Evolutionary conservation across 2,888 invertebrate species (phyloP).

Genomic region (Eupithecia subfuscata): DNA sequence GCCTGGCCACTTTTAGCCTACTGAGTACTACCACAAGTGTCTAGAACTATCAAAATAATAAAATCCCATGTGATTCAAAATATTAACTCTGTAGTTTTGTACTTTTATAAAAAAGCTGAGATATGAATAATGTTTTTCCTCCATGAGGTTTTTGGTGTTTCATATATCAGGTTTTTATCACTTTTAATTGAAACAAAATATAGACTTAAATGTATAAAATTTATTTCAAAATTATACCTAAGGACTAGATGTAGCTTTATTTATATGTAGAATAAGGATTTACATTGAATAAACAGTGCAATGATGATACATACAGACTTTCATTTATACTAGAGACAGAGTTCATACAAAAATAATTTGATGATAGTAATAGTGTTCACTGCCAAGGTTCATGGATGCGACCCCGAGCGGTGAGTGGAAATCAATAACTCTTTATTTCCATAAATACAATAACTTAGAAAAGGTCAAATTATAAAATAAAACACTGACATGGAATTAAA

Average conservation of each 20-base stretch:
- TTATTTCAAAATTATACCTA: slow-evolving; percentile 45
- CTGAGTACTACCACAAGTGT: no score
- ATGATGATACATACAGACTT: slow-evolving; percentile 24
- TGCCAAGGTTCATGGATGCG: neutral
- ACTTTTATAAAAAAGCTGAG: slow-evolving; percentile 28
- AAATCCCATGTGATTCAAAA: neutral
- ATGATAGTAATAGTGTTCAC: neutral
- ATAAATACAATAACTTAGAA: no score
- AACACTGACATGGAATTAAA: no score
- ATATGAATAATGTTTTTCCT: slow-evolving; percentile 20
- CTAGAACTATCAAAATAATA: neutral
- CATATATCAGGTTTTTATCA: slow-evolving; percentile 27
- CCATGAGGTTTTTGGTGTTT: slow-evolving; percentile 28
- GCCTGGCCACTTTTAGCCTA: no score
- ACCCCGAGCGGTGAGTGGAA: neutral
- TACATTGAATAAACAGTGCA: slow-evolving; percentile 61
- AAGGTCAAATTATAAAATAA: no score
- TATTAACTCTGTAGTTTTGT: slow-evolving; percentile 24
- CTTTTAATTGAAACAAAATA: slow-evolving; percentile 30
- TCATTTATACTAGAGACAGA: slow-evolving; percentile 9
- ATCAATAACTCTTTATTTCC: no score
- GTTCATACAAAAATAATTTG: neutral
- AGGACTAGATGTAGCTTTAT: slow-evolving; percentile 62
- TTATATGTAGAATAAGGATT: slow-evolving; percentile 62
- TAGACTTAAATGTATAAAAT: slow-evolving; percentile 38